phyloP scores from a whole-genome alignment of 1,140 invertebrate genomes.

The Physella acuta region DNA sequence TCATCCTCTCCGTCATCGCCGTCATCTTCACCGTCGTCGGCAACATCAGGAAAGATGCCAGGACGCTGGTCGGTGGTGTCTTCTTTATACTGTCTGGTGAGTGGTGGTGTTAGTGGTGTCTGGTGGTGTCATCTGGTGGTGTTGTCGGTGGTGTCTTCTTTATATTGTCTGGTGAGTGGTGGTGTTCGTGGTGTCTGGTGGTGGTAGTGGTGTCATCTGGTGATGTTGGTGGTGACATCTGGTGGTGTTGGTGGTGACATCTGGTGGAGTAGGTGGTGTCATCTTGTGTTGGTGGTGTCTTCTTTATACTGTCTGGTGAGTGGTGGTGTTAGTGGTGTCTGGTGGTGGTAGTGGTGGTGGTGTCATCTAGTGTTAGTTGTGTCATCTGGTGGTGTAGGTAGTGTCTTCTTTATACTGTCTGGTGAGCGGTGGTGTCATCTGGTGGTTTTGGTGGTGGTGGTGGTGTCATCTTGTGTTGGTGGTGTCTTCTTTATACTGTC shows the following conservation, averaged over 20 bases:
- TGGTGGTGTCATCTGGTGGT: not conserved
- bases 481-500: constrained; percentile 46
- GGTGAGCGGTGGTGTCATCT: not conserved
- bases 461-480: too few relatives aligned
- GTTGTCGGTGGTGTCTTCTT: constrained; percentile 16
- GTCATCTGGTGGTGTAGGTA: not conserved
- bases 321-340: not conserved
- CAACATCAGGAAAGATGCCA: constrained; percentile 40
- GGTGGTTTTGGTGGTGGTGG: too few relatives aligned
- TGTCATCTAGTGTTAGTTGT: not conserved
- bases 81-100: constrained; percentile 47
- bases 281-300: constrained; percentile 41
- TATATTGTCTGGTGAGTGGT: constrained; percentile 42
- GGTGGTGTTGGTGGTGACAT: too few relatives aligned
- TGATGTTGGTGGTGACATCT: not conserved
- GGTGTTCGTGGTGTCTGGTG: not conserved
- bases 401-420: constrained; percentile 32
- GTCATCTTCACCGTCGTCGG: constrained; percentile 43
- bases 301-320: constrained; percentile 48
- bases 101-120: not conserved
- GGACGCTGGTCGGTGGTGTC: constrained; percentile 44
- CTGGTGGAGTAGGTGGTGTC: not conserved
- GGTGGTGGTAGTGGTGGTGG: not conserved
- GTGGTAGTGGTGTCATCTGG: not conserved
- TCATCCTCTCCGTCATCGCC: constrained; percentile 41